Evolutionary conservation across 1,140 invertebrate species (phyloP), one percentile per base, ranked within the genome.

Genomic region (Dreissena rostriformis): DNA sequence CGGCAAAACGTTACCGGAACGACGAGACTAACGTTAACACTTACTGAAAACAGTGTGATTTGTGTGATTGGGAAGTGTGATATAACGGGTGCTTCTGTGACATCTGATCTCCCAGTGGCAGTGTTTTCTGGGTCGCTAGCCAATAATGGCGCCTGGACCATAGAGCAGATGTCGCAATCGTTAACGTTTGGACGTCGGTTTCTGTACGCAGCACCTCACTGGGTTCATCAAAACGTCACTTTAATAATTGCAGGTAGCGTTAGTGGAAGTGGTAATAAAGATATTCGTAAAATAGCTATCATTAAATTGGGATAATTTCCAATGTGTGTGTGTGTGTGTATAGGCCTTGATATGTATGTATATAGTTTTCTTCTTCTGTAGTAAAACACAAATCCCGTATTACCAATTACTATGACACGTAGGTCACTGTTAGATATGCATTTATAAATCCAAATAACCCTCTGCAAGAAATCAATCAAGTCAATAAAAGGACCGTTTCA

Each of bases 221-320:
- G 71, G 80, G 49, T 75, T 72, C n/a, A 49, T 67, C 28, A 57
- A 51, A 74, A 82, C 55, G 22, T 82, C 2, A 73, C 71, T 52
- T 5, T 82, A 14, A 82, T 73, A 82, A 75, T 82, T n/a, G 28
- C 72, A 63, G 80, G 80, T 74, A 75, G 57, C 8, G 39, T 39
- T 5, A 39, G 39, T 63, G 24, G 17, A 70, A 28, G 39, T n/a
- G n/a, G n/a, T n/a, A n/a, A n/a, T n/a, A n/a, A n/a, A n/a, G n/a
- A n/a, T n/a, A n/a, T n/a, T n/a, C n/a, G n/a, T n/a, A n/a, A n/a
- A n/a, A n/a, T n/a, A n/a, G n/a, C n/a, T n/a, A n/a, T n/a, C n/a
- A n/a, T n/a, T n/a, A n/a, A n/a, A n/a, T n/a, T n/a, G n/a, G n/a
- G n/a, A n/a, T n/a, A n/a, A n/a, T n/a, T n/a, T n/a, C n/a, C n/a